Base-by-base conservation (phyloP, 2,113 vertebrate genomes). In the Aviceda subcristata region DNA sequence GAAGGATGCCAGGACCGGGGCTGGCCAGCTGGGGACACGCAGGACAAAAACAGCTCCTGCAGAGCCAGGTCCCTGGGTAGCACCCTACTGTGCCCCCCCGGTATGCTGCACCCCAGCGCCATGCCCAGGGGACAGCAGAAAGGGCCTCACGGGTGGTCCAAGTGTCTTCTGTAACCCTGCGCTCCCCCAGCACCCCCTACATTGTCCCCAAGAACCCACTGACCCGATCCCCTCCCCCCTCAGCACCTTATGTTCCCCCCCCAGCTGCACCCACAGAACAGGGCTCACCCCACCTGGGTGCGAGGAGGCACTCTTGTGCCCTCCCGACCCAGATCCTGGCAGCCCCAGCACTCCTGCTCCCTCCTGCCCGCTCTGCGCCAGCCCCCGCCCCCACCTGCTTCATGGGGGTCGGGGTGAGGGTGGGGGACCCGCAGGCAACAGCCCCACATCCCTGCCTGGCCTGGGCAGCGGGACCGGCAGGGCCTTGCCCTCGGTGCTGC, bases 1-100 rank as follows among this genome's bases (percentile, higher is more conserved):
- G 73, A 36, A 36, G 21, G 45, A 48, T 1, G 18, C 24, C 39
- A n/a, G 30, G 22, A 9, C 39, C 12, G 39, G 41, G 68, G 19
- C 29, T 0, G 5, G 22, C 29, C 46, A 18, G 12, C 71, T 62
- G 29, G 30, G 55, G n/a, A 48, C 1, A 0, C 2, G 10, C 12
- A 22, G 39, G 30, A 62, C 5, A 6, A 56, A 55, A 55, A 6
- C 1, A 3, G 22, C 10, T 27, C 55, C 32, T 23, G 20, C 14
- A 20, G 36, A 78, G 56, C 57, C 62, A 29, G 10, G 12, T 11
- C 13, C 7, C 14, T 15, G 46, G 46, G 39, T 29, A 45, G 38
- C 34, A 66, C 27, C 51, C 16, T 43, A 10, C 17, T 3, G 1
- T 3, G 8, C 22, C 2, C 0, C 41, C 50, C 43, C 2, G 7